Evolutionary conservation across 1,140 invertebrate genomes (phyloP).

Genomic region (Sitobion miscanthi): DNA sequence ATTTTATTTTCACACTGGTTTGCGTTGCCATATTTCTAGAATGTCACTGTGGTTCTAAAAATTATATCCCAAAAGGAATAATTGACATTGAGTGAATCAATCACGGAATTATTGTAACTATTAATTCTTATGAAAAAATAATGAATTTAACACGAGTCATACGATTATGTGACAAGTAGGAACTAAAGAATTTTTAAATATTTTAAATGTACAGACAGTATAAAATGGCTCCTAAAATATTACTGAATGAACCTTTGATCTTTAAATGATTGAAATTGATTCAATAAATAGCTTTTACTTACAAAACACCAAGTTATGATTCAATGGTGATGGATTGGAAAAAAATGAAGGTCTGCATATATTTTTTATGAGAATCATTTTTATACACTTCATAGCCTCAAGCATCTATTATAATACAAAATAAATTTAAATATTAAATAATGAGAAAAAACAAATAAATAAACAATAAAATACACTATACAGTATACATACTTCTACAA

Average conservation of each 20-base stretch:
- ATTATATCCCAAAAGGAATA: no score
- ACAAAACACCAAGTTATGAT: conserved; percentile 29
- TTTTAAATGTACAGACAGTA: background rate
- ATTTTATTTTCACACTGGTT: no score
- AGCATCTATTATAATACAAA: conserved; percentile 32
- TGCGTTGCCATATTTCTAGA: no score
- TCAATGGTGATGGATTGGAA: background rate
- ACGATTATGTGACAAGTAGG: background rate
- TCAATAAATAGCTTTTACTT: background rate
- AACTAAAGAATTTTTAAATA: background rate
- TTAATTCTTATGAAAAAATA: background rate
- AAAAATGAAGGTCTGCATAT: conserved; percentile 26
- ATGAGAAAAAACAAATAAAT: background rate
- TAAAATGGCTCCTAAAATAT: background rate
- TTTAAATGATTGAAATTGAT: background rate
- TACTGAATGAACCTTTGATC: background rate
- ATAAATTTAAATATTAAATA: background rate
- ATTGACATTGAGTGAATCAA: no score
- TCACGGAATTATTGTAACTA: no score
- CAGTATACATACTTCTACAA: conserved; percentile 30
- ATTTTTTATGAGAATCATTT: conserved; percentile 41
- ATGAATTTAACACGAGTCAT: background rate
- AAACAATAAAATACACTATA: background rate
- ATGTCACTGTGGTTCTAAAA: no score
- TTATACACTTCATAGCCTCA: conserved; percentile 37